Percentiles rank a stretch among this genome's conserved stretches.
These are phyloP conservation scores for Microctenopoma lineatum DNA, from an alignment of 2,797 vertebrate species.

Conservation along the genomic window DNA sequence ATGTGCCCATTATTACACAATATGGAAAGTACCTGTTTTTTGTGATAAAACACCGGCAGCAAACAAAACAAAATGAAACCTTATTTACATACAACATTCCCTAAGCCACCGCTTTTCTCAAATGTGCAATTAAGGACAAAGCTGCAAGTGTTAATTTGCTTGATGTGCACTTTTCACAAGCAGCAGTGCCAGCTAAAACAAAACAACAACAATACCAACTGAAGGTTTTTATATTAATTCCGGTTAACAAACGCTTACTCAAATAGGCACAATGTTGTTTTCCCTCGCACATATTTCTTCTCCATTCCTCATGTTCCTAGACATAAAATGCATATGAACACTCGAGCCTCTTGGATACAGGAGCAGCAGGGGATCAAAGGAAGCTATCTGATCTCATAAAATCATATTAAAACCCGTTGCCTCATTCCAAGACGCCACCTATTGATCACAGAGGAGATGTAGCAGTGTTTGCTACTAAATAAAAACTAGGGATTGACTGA, in stretches of 20 bases:
- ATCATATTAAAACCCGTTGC: slow-evolving; percentile 75
- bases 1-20: slow-evolving; percentile 39
- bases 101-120: slow-evolving; percentile 74
- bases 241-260: slow-evolving; percentile 71
- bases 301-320: slow-evolving; percentile 53
- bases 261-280: slow-evolving; percentile 70
- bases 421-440: slow-evolving; percentile 66
- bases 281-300: slow-evolving; percentile 41
- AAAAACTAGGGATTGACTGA: slow-evolving; percentile 58
- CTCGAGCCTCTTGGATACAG: slow-evolving; percentile 73
- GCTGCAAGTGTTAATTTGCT: slow-evolving; percentile 82
- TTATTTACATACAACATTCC: slow-evolving; percentile 75
- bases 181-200: slow-evolving; percentile 71
- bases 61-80: slow-evolving; percentile 70
- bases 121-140: slow-evolving; percentile 82
- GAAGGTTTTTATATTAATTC: slow-evolving; percentile 61
- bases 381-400: slow-evolving; percentile 82
- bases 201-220: slow-evolving; percentile 74
- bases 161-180: slow-evolving; percentile 77
- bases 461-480: slow-evolving; percentile 58
- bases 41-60: slow-evolving; percentile 63
- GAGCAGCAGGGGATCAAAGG: slow-evolving; percentile 75
- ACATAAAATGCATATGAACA: slow-evolving; percentile 68
- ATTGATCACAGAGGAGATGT: slow-evolving; percentile 74
- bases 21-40: slow-evolving; percentile 51